Percentiles rank a stretch among this genome's conserved stretches.
Conservation (phyloP, 2,888 invertebrate species). For the Tenthredo notha region DNA sequence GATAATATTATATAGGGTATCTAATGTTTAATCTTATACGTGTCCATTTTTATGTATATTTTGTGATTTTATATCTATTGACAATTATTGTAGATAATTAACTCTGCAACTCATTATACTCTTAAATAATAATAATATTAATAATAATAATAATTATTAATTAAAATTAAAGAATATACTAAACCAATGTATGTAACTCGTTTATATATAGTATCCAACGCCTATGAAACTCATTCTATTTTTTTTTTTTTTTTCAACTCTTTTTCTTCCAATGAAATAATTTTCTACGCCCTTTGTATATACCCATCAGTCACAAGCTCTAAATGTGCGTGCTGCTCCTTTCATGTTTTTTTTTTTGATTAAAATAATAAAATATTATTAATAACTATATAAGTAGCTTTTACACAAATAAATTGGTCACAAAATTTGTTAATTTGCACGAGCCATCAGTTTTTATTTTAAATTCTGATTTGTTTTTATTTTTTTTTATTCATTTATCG, state of each 20-base stretch:
- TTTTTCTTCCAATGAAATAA: constrained; percentile 50
- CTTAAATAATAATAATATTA: constrained; percentile 69
- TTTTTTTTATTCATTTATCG: background rate
- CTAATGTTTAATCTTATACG: constrained; percentile 59
- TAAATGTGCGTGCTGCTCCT: constrained; percentile 1
- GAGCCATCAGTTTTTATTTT: constrained; percentile 31
- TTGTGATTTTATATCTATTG: constrained; percentile 77
- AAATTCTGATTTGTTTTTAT: constrained; percentile 15
- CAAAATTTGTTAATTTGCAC: constrained; percentile 7
- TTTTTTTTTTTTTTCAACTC: background rate
- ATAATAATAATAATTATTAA: constrained; percentile 63
- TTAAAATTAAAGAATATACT: constrained; percentile 64
- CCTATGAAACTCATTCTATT: constrained; percentile 64
- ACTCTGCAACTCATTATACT: constrained; percentile 74
- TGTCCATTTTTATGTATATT: constrained; percentile 77
- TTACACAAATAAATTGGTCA: constrained; percentile 42
- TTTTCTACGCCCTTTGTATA: constrained; percentile 40
- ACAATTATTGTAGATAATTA: constrained; percentile 77
- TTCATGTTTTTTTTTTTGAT: background rate
- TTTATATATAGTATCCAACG: constrained; percentile 70
- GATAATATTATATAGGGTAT: constrained; percentile 47
- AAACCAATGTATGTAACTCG: constrained; percentile 43
- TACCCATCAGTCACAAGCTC: constrained; percentile 33
- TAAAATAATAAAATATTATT: constrained; percentile 35
- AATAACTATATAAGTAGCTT: constrained; percentile 41